These are phyloP conservation scores for Salvator merianae DNA, from an alignment of 2,113 vertebrate species.

Conservation along the genomic window DNA sequence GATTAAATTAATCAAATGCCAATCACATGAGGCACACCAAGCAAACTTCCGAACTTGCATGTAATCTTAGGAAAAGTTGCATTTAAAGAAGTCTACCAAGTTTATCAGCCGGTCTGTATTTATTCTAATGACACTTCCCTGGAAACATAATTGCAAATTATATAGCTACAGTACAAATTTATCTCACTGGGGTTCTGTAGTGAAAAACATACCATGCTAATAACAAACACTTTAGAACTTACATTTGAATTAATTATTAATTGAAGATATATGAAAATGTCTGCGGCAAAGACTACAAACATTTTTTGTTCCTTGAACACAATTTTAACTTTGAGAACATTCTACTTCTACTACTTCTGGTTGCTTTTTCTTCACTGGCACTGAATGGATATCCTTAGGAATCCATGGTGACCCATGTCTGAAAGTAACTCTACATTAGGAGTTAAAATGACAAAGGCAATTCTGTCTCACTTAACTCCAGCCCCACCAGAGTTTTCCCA, in stretches of 20 bases:
- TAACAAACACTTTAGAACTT: neutral
- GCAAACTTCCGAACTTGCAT: neutral
- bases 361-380: too few species aligned
- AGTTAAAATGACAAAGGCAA: neutral
- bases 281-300: too few species aligned
- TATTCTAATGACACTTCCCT: neutral
- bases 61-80: neutral
- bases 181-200: neutral
- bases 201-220: neutral
- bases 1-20: neutral
- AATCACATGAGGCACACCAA: neutral
- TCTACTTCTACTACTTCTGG: too few species aligned
- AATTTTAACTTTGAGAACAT: too few species aligned
- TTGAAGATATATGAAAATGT: neutral
- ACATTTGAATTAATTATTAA: neutral
- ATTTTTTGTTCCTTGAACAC: too few species aligned
- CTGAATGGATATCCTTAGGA: too few species aligned
- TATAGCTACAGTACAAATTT: neutral
- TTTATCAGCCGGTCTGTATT: neutral
- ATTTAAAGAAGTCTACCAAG: neutral
- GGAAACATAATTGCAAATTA: neutral
- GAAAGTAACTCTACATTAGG: neutral
- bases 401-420: too few species aligned
- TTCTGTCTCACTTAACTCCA: neutral
- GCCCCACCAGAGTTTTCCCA: neutral